Conservation (phyloP, 2,888 invertebrate species). For the Sphaerophoria taeniata region DNA sequence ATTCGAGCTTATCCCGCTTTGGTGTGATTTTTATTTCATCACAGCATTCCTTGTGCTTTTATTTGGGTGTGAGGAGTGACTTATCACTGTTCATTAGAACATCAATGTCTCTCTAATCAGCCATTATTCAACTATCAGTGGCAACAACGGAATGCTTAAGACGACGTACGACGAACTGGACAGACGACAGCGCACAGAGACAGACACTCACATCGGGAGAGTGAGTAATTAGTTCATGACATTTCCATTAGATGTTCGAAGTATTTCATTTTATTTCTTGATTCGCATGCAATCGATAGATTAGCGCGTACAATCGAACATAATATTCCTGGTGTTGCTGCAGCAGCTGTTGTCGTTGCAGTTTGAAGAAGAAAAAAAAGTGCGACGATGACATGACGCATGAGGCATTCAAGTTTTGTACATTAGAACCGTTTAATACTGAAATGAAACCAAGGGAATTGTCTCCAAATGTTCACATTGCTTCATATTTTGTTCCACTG, state of each 20-base stretch:
- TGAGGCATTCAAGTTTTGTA: neutral
- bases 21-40: constrained; percentile 43
- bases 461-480: neutral
- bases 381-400: constrained; percentile 50
- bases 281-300: constrained; percentile 62
- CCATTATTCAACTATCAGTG: constrained; percentile 4
- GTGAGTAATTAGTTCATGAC: constrained; percentile 61
- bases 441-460: neutral
- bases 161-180: too few relatives aligned
- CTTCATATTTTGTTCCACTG: neutral
- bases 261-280: constrained; percentile 1
- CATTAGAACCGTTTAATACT: neutral
- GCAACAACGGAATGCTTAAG: neutral
- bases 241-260: constrained; percentile 45
- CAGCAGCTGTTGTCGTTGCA: constrained; percentile 3
- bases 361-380: neutral
- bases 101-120: constrained; percentile 34
- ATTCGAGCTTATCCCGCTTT: neutral
- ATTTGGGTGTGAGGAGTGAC: constrained; percentile 14
- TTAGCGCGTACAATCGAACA: constrained; percentile 24
- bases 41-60: constrained; percentile 24
- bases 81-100: constrained; percentile 24
- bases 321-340: neutral
- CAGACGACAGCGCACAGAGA: neutral
- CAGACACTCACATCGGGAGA: constrained; percentile 17